Conservation (phyloP, 2,113 vertebrate genomes). For the Benitochromis conjunctus region DNA sequence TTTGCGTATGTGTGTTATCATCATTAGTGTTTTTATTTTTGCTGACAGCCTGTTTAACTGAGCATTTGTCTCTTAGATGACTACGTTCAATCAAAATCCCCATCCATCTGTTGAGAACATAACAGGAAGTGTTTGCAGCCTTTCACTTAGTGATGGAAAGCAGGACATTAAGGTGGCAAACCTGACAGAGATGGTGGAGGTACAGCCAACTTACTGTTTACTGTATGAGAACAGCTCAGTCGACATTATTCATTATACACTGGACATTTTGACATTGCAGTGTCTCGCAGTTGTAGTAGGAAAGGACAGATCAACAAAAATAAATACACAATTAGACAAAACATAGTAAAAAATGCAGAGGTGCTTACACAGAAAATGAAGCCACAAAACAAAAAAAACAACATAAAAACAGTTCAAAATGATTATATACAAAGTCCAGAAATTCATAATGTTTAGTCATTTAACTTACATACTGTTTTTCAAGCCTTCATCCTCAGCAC, state of each 20-base stretch:
- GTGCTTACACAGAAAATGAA: not conserved
- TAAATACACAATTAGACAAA: not conserved
- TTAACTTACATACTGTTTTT: not conserved
- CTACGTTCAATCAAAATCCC: constrained; percentile 63
- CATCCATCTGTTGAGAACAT: constrained; percentile 47
- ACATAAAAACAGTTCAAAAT: not conserved
- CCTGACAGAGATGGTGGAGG: constrained; percentile 70
- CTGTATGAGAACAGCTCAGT: not conserved
- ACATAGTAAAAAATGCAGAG: not conserved
- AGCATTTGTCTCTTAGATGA: constrained; percentile 52
- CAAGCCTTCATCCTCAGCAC: not conserved
- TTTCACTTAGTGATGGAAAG: constrained; percentile 17
- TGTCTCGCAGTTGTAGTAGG: not conserved
- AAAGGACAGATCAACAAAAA: not conserved
- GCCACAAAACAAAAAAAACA: not conserved
- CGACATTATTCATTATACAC: not conserved
- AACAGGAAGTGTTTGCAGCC: constrained; percentile 60
- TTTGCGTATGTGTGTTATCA: not conserved
- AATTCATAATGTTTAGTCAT: not conserved
- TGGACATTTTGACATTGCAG: not conserved
- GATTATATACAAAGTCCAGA: not conserved
- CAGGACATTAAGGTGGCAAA: constrained; percentile 40
- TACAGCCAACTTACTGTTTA: constrained; percentile 5
- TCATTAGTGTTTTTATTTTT: not conserved
- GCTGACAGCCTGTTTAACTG: not conserved